Evolutionary conservation across 2,888 invertebrate genomes (phyloP).

Genomic region (Rhaphigaster nebulosa): DNA sequence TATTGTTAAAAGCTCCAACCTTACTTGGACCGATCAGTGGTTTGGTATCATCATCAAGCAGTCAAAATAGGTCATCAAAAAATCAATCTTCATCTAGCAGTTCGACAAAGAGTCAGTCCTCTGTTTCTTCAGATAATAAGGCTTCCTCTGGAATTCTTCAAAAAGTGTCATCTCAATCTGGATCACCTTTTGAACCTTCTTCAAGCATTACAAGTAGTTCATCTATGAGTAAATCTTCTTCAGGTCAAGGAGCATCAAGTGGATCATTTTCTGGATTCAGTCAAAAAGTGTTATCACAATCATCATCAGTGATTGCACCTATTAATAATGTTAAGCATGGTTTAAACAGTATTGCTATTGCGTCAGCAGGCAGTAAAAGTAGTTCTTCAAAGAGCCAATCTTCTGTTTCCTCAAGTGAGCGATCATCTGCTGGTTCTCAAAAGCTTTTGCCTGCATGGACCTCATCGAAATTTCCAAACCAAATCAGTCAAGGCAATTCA

Average conservation of each 20-base stretch:
- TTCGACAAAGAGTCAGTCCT: no score
- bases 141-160: no score
- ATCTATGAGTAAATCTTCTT: background rate
- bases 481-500: background rate
- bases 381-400: background rate
- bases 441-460: background rate
- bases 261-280: no score
- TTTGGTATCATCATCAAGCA: background rate
- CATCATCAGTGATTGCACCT: background rate
- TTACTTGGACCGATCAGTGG: background rate
- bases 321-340: background rate
- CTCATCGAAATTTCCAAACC: background rate
- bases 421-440: background rate
- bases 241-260: background rate
- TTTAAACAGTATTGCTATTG: background rate
- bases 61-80: background rate
- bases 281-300: no score
- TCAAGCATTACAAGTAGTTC: background rate
- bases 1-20: background rate
- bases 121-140: background rate
- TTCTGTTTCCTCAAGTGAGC: background rate
- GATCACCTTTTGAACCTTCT: background rate
- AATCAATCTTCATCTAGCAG: background rate
- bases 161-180: no score
- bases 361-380: background rate